These are phyloP conservation scores for Chrysoperla carnea DNA, from an alignment of 1,140 invertebrate species.

Conservation along the genomic window DNA sequence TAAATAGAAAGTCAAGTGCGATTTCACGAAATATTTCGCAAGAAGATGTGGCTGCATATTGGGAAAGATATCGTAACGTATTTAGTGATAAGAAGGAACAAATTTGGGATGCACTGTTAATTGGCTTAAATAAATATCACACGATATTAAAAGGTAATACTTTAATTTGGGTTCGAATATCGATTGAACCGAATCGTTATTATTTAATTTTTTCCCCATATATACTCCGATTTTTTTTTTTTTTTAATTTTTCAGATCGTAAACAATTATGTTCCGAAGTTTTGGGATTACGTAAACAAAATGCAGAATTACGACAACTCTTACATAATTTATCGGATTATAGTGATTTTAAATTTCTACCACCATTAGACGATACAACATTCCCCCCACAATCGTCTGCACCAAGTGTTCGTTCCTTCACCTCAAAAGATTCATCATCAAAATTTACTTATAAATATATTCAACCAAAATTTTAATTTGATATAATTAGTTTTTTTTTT, in stretches of 20 bases:
- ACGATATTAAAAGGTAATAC: constrained; percentile 21
- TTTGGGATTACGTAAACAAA: constrained; percentile 22
- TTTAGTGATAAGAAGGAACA: constrained; percentile 26
- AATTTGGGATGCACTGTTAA: constrained; percentile 31
- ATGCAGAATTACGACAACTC: constrained; percentile 25
- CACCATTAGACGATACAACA: no score
- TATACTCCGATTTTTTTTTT: neutral
- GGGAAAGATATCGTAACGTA: constrained; percentile 24
- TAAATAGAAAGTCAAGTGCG: constrained; percentile 13
- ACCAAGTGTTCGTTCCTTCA: no score
- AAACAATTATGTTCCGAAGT: constrained; percentile 22
- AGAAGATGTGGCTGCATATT: constrained; percentile 29
- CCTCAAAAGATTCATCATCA: no score
- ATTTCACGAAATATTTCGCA: constrained; percentile 26
- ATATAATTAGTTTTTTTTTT: no score
- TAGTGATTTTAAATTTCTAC: no score
- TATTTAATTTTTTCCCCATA: neutral
- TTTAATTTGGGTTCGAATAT: no score
- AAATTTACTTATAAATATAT: no score
- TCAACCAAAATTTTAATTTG: no score
- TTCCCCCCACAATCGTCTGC: no score
- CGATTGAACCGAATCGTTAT: no score
- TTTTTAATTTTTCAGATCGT: constrained; percentile 14
- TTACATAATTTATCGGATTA: constrained; percentile 6
- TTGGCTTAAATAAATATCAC: constrained; percentile 33